Evolutionary conservation across 2,113 vertebrate genomes (phyloP), one percentile per base, ranked within the genome.

Genomic region (Sorex fumeus): DNA sequence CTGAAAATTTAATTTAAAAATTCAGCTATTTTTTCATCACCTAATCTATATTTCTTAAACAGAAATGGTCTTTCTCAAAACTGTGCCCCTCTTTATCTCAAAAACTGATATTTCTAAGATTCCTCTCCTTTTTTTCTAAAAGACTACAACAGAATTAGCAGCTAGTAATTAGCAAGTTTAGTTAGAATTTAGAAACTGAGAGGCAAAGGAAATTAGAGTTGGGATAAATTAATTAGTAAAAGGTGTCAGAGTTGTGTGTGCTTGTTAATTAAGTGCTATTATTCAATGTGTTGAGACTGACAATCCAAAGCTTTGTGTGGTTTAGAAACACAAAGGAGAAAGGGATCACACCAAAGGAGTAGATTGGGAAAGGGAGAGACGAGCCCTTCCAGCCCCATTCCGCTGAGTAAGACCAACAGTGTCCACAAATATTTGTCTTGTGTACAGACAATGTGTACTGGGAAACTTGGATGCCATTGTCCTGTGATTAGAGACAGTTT

Each of bases 211-310:
- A 96, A 95, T 95, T 94, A 94, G 91, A 95, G 66, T 90, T 53
- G 57, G 84, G 77, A 60, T 91, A 93, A 96, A 94, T 95, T 93
- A 91, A 95, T 95, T 93, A 95, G 91, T 36, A 93, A 96, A 96
- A 95, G 78, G 82, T 94, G 91, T 77, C 69, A 50, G 81, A 88
- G 74, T 36, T 93, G 80, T 91, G 84, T 87, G 84, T 72, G 57
- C 32, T 91, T 2, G 10, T 94, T 90, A 96, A 95, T 89, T 92
- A 95, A 93, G 91, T 84, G 69, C 90, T 94, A 71, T 84, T 93
- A 76, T 79, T 95, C 87, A 79, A 0, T 72, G 88, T 64, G 70
- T 87, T 78, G 71, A n/a, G 47, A 40, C 21, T 19, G 47, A 92
- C 86, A 93, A 70, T 25, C 77, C 89, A 83, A 34, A 1, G 5